phyloP scores from a whole-genome alignment of 2,113 vertebrate species.

The Nesospiza acunhae region DNA sequence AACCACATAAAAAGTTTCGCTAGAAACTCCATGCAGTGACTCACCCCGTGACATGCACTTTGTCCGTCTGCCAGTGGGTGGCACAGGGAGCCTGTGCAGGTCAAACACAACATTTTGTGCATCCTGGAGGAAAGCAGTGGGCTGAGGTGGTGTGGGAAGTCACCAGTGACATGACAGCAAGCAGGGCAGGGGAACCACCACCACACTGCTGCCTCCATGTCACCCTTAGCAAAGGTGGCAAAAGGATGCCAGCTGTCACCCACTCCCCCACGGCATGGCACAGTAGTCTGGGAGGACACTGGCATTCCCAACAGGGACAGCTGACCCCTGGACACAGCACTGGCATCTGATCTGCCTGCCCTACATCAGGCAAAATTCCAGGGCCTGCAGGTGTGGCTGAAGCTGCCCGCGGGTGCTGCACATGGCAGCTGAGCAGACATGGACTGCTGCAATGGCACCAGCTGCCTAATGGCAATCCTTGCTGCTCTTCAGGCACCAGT shows the following conservation, averaged over 20 bases:
- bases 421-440: background rate
- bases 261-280: background rate
- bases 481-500: background rate
- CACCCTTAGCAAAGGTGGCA: background rate
- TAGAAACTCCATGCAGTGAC: background rate
- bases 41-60: fast-evolving
- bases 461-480: background rate
- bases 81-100: background rate
- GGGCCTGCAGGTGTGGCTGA: background rate
- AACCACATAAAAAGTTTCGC: background rate
- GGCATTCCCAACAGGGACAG: background rate
- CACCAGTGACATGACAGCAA: background rate
- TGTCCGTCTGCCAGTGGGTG: background rate
- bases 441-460: background rate
- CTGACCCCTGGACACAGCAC: too few species aligned
- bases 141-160: background rate
- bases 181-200: too few species aligned
- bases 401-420: background rate
- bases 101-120: fast-evolving
- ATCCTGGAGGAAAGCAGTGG: background rate
- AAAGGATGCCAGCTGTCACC: fast-evolving
- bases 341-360: background rate
- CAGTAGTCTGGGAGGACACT: background rate
- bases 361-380: fast-evolving
- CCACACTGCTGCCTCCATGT: background rate